Percentiles rank a stretch among this genome's conserved stretches.
Evolutionary conservation across 2,797 vertebrate genomes (phyloP).

Genomic region (Kryptopterus vitreolus): DNA sequence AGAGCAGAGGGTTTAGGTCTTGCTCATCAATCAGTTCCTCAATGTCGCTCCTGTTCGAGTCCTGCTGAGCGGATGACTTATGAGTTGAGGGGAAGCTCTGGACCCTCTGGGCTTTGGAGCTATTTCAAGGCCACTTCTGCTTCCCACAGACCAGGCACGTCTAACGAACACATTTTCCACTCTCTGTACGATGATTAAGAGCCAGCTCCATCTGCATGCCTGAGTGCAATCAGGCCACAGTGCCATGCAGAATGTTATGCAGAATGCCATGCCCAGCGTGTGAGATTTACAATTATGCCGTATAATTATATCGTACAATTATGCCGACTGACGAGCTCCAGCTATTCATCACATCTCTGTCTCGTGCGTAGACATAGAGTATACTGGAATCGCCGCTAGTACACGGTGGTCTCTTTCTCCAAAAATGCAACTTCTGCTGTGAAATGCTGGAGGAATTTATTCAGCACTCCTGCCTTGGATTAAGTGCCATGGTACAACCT

Average conservation of each 20-base stretch:
- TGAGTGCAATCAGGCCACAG: neutral
- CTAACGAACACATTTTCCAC: conserved; percentile 32
- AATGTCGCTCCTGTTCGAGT: neutral
- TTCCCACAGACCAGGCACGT: conserved; percentile 21
- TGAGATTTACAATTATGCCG: neutral
- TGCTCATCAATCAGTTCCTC: neutral
- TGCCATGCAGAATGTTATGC: neutral
- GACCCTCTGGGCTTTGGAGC: neutral
- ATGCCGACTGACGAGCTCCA: neutral
- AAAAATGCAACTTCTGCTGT: conserved; percentile 7
- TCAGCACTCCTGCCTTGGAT: conserved; percentile 21
- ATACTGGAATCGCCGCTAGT: neutral
- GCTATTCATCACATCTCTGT: conserved; percentile 9
- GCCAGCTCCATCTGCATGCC: conserved; percentile 8
- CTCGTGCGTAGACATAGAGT: conserved; percentile 10
- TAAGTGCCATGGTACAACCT: conserved; percentile 17
- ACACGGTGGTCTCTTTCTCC: neutral
- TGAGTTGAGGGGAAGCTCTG: conserved; percentile 8
- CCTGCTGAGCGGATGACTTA: neutral
- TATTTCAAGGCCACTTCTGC: conserved; percentile 43
- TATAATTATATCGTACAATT: neutral
- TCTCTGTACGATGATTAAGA: conserved; percentile 24
- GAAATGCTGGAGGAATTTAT: conserved; percentile 8
- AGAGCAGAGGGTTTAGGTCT: neutral
- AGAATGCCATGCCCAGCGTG: neutral